Conservation (phyloP, 1,140 invertebrate genomes). For the Lasaia peninsularis region DNA sequence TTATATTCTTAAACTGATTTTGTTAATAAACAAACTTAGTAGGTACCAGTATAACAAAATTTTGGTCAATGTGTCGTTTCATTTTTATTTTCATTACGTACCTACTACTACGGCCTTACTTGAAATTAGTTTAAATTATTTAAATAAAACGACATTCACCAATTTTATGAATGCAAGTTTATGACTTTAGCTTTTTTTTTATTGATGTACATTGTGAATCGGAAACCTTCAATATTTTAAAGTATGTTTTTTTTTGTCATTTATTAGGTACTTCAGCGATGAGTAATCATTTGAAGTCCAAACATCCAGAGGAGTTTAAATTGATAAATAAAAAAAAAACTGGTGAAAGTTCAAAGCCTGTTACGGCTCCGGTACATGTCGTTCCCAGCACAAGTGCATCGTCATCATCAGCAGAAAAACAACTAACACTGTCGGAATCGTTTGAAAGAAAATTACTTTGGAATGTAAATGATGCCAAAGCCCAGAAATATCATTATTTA, state of each 20-base stretch:
- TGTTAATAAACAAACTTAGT: too few species aligned
- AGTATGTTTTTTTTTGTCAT: neutral
- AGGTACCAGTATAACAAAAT: too few species aligned
- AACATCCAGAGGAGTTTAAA: constrained; percentile 19
- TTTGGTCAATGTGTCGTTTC: too few species aligned
- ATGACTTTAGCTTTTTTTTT: too few species aligned
- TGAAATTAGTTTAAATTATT: neutral
- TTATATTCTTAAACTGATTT: too few species aligned
- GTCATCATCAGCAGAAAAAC: constrained; percentile 19
- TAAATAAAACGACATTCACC: neutral
- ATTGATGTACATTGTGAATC: too few species aligned
- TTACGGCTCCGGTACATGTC: neutral
- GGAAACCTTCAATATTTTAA: too few species aligned
- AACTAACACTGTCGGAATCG: constrained; percentile 24
- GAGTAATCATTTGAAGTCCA: constrained; percentile 17
- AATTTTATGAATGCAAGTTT: too few species aligned
- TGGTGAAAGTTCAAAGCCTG: neutral
- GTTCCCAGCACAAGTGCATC: constrained; percentile 5
- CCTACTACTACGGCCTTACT: too few species aligned
- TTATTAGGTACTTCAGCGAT: constrained; percentile 11
- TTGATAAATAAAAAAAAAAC: constrained; percentile 1
- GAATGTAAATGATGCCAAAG: constrained; percentile 27
- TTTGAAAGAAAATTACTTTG: constrained; percentile 26
- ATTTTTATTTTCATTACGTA: too few species aligned
- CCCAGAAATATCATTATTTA: constrained; percentile 29